Evolutionary conservation across 2,113 vertebrate species (phyloP).

Genomic region (Bombycilla garrulus): DNA sequence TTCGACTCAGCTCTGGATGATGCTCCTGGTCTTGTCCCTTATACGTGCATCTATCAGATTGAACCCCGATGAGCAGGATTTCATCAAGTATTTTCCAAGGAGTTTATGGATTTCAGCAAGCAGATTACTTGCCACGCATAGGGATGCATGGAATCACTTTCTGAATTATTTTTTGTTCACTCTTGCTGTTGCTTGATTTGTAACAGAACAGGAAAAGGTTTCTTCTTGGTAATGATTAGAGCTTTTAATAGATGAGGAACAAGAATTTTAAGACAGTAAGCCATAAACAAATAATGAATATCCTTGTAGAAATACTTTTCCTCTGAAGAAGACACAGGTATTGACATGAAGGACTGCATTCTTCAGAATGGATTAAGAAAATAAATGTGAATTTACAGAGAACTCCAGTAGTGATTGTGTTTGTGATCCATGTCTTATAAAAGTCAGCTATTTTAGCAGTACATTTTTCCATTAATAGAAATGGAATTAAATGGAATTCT

Average conservation of each 20-base stretch:
- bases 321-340: background rate
- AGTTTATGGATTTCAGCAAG: background rate
- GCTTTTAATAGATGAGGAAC: background rate
- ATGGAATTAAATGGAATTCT: background rate
- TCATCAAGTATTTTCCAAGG: background rate
- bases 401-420: background rate
- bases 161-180: background rate
- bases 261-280: background rate
- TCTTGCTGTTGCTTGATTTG: background rate
- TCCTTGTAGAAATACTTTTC: background rate
- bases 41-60: background rate
- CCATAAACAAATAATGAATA: background rate
- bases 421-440: background rate
- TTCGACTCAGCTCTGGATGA: background rate
- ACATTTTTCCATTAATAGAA: background rate
- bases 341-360: background rate
- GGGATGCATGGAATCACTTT: background rate
- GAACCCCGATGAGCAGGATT: background rate
- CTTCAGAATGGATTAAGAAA: background rate
- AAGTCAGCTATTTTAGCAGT: background rate
- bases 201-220: background rate
- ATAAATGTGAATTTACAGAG: background rate
- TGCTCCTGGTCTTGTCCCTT: background rate
- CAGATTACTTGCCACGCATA: background rate
- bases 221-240: background rate